Percentiles rank a stretch among this genome's conserved stretches.
phyloP scores from a whole-genome alignment of 2,113 vertebrate genomes.

The Phocoena sinus region DNA sequence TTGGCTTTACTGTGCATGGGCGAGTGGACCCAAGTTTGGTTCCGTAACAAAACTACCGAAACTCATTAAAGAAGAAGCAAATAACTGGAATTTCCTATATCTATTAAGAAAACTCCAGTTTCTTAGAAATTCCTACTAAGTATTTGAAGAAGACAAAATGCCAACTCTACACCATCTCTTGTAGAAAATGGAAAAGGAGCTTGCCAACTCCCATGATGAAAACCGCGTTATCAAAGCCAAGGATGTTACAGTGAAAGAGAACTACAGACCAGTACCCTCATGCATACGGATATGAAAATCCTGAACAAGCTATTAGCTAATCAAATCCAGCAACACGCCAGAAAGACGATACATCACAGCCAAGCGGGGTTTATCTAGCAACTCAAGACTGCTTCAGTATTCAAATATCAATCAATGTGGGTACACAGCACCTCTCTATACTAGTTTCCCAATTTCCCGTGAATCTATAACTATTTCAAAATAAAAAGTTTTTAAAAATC shows the following conservation, averaged over 20 bases:
- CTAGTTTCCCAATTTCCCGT: not conserved
- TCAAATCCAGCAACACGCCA: no score
- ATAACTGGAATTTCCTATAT: not conserved
- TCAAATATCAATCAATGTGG: not conserved
- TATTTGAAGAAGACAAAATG: not conserved
- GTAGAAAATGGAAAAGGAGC: not conserved
- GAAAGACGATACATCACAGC: not conserved
- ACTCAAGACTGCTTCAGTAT: not conserved
- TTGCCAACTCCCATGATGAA: fast-evolving
- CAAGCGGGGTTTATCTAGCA: not conserved
- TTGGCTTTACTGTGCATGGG: no score
- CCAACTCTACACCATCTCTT: not conserved
- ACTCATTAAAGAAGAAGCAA: not conserved
- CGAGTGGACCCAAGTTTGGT: no score
- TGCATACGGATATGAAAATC: not conserved
- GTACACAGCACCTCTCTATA: not conserved
- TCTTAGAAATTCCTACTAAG: no score
- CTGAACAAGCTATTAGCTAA: not conserved
- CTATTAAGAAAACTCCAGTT: not conserved
- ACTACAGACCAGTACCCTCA: not conserved
- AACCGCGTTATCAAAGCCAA: not conserved
- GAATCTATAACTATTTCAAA: not conserved
- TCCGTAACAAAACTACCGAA: no score
- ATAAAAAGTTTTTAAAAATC: not conserved
- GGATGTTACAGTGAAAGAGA: not conserved